Evolutionary conservation across 2,888 invertebrate genomes (phyloP), one percentile per base, ranked within the genome.

Genomic region (Hydroisotoma schaefferi): DNA sequence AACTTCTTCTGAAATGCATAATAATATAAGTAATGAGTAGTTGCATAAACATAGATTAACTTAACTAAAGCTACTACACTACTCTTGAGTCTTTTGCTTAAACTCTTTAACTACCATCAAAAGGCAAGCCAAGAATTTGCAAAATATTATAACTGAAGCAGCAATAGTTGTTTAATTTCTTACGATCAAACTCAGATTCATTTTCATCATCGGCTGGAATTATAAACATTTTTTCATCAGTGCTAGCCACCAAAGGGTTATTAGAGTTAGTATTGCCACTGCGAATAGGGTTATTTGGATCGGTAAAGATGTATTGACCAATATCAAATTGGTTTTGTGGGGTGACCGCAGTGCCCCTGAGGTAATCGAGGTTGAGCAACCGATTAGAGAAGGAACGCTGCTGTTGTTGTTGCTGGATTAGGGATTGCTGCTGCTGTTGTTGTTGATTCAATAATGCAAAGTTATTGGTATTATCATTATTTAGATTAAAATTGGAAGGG

Each of bases 191-290:
- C 15, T 20, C 40, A 4, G 40, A 18, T 5, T 40, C 20, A 8
- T 15, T 5, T 18, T 15, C 8, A 15, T 4, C 20, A 15, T 40
- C 27, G 12, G 27, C 37, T 10, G 51, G 51, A 20, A 52, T 20
- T 22, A 52, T 52, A 37, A 52, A 52, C 15, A 33, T 29, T n/a
- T 52, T 52, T 29, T 52, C 22, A 20, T 20, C 51, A 12, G 51
- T 3, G n/a, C 37, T 52, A 12, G 51, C 51, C 27, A 37, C 5
- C 4, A 28, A 20, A 28, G 37, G 22, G 15, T 46, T 46, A 15
- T 20, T 18, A 25, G 27, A 22, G 26, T 46, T 46, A 15, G 28
- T 18, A 52, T 52, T 29, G 6, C 8, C 18, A 10, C 6, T 15
- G 18, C 10, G 6, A 10, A 6, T 10, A 12, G 33, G 33, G 22